Base-by-base conservation (phyloP, 1,140 invertebrate genomes). In the Drosophila orosa region DNA sequence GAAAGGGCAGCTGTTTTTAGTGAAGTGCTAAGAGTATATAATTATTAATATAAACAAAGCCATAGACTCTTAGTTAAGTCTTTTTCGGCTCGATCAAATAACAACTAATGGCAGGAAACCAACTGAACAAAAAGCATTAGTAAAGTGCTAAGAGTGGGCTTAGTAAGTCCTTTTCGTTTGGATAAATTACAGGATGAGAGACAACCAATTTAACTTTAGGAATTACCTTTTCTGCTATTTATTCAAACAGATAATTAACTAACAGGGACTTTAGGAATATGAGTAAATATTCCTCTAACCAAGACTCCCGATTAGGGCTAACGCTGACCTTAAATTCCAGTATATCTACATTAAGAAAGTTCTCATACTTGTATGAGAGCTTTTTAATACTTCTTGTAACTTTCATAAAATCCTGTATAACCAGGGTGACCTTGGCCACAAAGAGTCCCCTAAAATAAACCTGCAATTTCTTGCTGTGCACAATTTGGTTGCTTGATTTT, bases 401-500 rank as follows among this genome's bases (percentile, higher is more conserved):
- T 19, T 13, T 12, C 19, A 7, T 3, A 0, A 17, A 0, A 29
- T 7, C 29, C 19, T 15, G 9, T 3, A 2, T 9, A n/a, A n/a
- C 31, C 29, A 15, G 31, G 31, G 0, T 35, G 50, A 35, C 31
- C 48, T 52, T 52, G 48, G 29, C 10, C 48, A 19, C 12, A 15
- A 5, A 35, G 4, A 35, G 6, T 6, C 31, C 31, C n/a, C 2
- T 6, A 2, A 35, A 13, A 6, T 40, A 10, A 8, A n/a, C 5
- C 4, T 0, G 0, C 10, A 15, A 54, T 54, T 54, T 54, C 19
- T 54, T 19, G 19, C 60, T n/a, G 25, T n/a, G 25, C 60, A 62
- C 60, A 29, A 40, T 29, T 55, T 12, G 29, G 52, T 39, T 31
- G 45, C 13, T 10, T 35, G 31, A 15, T 19, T 58, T 35, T 55